Percentiles rank a stretch among this genome's conserved stretches.
Conservation (phyloP, 1,140 invertebrate genomes). For the Musca domestica region DNA sequence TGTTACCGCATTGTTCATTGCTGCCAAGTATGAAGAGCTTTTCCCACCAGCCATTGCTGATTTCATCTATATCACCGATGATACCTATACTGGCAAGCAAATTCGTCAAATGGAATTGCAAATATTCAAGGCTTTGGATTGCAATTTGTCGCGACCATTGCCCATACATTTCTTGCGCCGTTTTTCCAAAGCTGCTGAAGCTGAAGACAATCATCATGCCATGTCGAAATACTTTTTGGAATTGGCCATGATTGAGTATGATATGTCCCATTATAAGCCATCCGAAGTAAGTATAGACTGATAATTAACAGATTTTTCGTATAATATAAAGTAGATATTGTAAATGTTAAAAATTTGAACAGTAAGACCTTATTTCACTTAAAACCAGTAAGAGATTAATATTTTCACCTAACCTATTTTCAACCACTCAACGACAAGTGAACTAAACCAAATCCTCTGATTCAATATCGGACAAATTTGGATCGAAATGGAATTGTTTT, state of each 20-base stretch:
- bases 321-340: too few relatives aligned
- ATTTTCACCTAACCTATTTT: too few relatives aligned
- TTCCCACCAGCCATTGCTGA: constrained; percentile 84
- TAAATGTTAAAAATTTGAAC: too few relatives aligned
- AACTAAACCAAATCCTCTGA: too few relatives aligned
- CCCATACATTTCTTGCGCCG: constrained; percentile 84
- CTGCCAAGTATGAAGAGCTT: constrained; percentile 95
- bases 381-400: too few relatives aligned
- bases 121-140: constrained; percentile 75
- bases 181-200: constrained; percentile 64
- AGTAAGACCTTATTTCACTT: too few relatives aligned
- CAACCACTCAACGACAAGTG: too few relatives aligned
- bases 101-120: constrained; percentile 82
- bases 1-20: constrained; percentile 86
- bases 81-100: constrained; percentile 78
- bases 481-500: too few relatives aligned
- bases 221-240: constrained; percentile 94
- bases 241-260: constrained; percentile 78
- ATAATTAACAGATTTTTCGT: too few relatives aligned
- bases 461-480: too few relatives aligned
- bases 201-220: constrained; percentile 71
- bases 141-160: constrained; percentile 78
- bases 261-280: constrained; percentile 75
- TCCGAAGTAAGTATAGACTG: constrained; percentile 66
- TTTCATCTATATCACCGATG: constrained; percentile 90